phyloP scores from a whole-genome alignment of 2,888 invertebrate species.

The Leptopterna dolabrata region DNA sequence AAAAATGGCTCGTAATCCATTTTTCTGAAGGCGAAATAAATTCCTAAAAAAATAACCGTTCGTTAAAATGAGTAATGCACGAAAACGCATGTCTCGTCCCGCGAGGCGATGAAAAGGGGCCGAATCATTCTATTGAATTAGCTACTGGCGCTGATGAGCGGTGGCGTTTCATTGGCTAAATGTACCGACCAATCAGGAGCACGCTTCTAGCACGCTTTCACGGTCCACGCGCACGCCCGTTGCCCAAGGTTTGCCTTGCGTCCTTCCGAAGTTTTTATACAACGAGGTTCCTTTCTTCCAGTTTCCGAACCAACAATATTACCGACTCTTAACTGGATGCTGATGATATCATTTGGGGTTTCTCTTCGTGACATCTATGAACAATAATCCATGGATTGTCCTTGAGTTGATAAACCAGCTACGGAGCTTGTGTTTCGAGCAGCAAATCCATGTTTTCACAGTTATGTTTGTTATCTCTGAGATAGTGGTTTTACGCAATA shows the following conservation, averaged over 20 bases:
- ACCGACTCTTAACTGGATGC: too few relatives aligned
- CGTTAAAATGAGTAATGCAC: background rate
- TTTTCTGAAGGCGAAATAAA: background rate
- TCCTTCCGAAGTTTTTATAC: too few relatives aligned
- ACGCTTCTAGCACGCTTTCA: background rate
- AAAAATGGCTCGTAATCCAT: background rate
- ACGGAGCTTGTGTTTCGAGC: too few relatives aligned
- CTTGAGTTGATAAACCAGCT: too few relatives aligned
- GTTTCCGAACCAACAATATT: too few relatives aligned
- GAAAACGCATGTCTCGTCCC: background rate
- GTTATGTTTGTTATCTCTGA: too few relatives aligned
- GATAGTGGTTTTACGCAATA: too few relatives aligned
- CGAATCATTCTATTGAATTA: conserved; percentile 7
- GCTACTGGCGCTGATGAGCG: background rate
- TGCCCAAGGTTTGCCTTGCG: background rate
- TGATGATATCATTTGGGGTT: too few relatives aligned
- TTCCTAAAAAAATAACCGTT: background rate
- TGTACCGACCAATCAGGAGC: background rate
- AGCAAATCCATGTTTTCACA: too few relatives aligned
- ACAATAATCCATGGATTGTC: too few relatives aligned
- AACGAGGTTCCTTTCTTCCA: too few relatives aligned
- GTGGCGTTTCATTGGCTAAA: background rate
- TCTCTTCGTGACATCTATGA: too few relatives aligned
- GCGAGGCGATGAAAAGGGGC: background rate
- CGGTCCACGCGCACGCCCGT: background rate